phyloP scores from a whole-genome alignment of 2,888 invertebrate genomes.

The Microdon myrmicae region DNA sequence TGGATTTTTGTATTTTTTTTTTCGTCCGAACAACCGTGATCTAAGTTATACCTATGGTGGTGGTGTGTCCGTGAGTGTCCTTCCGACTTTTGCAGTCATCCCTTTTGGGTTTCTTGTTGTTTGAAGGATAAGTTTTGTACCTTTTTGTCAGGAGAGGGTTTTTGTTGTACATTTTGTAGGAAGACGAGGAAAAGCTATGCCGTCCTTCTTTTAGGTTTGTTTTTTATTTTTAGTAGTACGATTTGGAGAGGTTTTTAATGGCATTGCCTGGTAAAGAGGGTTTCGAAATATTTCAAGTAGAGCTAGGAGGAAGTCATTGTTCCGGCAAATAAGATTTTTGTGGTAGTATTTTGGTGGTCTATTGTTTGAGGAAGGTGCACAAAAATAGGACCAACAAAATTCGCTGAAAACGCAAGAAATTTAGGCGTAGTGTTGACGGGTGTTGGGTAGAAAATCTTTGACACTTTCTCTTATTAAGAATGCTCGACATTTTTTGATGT shows the following conservation, averaged over 20 bases:
- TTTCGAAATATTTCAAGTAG: slow-evolving; percentile 27
- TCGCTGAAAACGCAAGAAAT: slow-evolving; percentile 20
- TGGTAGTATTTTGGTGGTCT: slow-evolving; percentile 2
- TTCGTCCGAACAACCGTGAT: slow-evolving; percentile 38
- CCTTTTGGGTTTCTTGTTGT: slow-evolving; percentile 12
- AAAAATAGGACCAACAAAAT: not conserved
- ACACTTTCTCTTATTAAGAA: too few relatives aligned
- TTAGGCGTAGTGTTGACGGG: slow-evolving; percentile 30
- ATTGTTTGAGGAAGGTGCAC: not conserved
- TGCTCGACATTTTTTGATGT: too few relatives aligned
- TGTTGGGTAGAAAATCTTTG: slow-evolving; percentile 44
- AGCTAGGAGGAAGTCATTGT: slow-evolving; percentile 36
- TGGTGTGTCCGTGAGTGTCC: slow-evolving; percentile 26
- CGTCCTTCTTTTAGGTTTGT: slow-evolving; percentile 21
- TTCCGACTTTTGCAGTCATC: slow-evolving; percentile 43
- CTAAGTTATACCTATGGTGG: not conserved
- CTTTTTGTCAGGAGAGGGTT: slow-evolving; percentile 25
- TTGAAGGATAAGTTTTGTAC: slow-evolving; percentile 31
- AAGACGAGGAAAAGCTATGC: too few relatives aligned
- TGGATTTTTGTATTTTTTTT: slow-evolving; percentile 43
- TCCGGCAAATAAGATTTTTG: slow-evolving; percentile 36
- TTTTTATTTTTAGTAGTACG: slow-evolving; percentile 10
- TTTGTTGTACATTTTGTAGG: slow-evolving; percentile 17
- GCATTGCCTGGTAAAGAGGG: slow-evolving; percentile 22
- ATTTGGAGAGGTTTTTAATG: slow-evolving; percentile 34